phyloP scores from a whole-genome alignment of 2,113 vertebrate species.

The Nycticorax nycticorax region DNA sequence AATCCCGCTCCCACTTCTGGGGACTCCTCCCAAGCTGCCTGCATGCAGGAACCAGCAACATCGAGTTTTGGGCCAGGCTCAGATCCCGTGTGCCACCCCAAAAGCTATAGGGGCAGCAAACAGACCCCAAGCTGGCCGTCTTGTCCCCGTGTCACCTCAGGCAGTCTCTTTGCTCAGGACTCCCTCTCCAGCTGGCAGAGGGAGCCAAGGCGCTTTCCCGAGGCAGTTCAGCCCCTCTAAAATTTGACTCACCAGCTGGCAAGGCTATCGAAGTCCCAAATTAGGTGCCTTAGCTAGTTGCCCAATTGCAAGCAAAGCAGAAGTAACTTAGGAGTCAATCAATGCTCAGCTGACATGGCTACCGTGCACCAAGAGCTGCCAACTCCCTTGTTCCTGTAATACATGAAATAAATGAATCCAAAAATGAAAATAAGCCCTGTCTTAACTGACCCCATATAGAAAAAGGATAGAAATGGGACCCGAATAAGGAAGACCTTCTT shows the following conservation, averaged over 20 bases:
- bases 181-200: neutral
- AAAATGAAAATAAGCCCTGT: neutral
- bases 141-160: accelerated
- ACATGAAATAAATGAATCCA: neutral
- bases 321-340: neutral
- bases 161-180: neutral
- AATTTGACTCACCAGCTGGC: neutral
- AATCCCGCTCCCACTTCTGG: neutral
- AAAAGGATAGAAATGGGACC: neutral
- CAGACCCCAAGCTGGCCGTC: neutral
- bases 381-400: neutral
- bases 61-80: neutral
- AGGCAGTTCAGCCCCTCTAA: neutral
- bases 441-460: neutral
- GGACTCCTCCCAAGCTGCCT: neutral
- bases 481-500: neutral
- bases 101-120: neutral
- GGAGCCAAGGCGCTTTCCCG: neutral
- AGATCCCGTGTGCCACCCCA: neutral
- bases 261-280: neutral
- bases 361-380: neutral
- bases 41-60: accelerated
- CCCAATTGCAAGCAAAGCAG: neutral
- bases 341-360: neutral
- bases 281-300: neutral